Evolutionary conservation across 2,113 vertebrate genomes (phyloP), one percentile per base, ranked within the genome.

Genomic region (Saccopteryx bilineata): DNA sequence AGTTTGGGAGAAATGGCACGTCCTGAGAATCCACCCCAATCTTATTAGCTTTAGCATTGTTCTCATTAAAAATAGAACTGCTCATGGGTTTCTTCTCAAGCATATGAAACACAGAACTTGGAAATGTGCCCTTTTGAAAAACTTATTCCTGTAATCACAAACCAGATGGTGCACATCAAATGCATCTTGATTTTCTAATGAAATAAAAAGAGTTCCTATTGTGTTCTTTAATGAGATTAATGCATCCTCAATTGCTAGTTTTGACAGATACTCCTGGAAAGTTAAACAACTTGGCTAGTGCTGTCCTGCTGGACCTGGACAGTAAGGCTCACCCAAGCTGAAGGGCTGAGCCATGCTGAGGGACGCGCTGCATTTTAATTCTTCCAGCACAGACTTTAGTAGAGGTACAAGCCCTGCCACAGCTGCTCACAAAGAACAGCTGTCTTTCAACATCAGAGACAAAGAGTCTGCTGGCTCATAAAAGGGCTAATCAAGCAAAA

Each of bases 401-500:
- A 94, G 97, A 98, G 97, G 97, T 97, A 93, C 68, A n/a, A 88
- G 90, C 2, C 14, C 91, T 92, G 69, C 91, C 80, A 95, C 83
- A 94, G 96, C 86, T 91, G 89, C 90, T 96, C 83, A 97, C 98
- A 98, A 97, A 98, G 98, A 97, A 97, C n/a, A n/a, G n/a, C 98
- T 98, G 98, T 98, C 98, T 99, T 98, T 97, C 92, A 87, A 97
- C 97, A 95, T 98, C 97, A 98, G 98, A 98, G 98, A 98, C 98
- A 96, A 98, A 97, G 97, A 84, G 98, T 98, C 98, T 98, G 98
- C 97, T 98, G 96, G 97, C 98, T 97, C 96, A 97, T 97, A 98
- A 99, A 98, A 98, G 98, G 98, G 98, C 99, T 99, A 99, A 98
- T 98, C 98, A 97, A 98, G 97, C 98, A 99, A 98, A 98, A 98